These are phyloP conservation scores for Plemyria rubiginata DNA, from an alignment of 2,888 invertebrate species.

Conservation along the genomic window DNA sequence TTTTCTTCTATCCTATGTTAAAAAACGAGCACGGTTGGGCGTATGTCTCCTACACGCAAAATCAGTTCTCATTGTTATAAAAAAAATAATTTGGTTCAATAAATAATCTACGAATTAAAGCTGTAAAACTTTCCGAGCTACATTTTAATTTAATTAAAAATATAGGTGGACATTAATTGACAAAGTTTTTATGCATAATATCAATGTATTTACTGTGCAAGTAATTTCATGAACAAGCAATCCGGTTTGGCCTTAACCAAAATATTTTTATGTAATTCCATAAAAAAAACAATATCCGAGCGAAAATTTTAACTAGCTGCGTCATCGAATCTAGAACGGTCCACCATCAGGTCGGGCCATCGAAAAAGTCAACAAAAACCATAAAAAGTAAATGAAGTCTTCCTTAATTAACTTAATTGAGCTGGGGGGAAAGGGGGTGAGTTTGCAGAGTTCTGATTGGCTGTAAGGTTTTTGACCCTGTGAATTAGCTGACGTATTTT, in stretches of 20 bases:
- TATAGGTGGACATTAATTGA: no score
- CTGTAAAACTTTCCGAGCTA: no score
- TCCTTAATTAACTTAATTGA: constrained; percentile 67
- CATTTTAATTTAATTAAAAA: no score
- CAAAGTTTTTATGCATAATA: no score
- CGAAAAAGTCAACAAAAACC: constrained; percentile 47
- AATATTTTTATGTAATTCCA: constrained; percentile 16
- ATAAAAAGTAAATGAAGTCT: constrained; percentile 65
- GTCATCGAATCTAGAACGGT: constrained; percentile 35
- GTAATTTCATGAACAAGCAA: neutral
- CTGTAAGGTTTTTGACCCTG: constrained; percentile 60
- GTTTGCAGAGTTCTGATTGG: constrained; percentile 53
- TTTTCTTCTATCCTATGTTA: no score
- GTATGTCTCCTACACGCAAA: no score
- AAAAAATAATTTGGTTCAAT: no score
- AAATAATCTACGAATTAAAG: no score
- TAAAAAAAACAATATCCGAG: constrained; percentile 25
- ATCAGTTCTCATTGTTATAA: no score
- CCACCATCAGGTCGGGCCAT: constrained; percentile 31
- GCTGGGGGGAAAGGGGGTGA: constrained; percentile 34
- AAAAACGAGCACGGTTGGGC: no score
- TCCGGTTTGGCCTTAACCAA: neutral
- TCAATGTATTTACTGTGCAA: neutral
- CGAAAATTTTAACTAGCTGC: constrained; percentile 19
- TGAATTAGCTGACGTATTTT: constrained; percentile 53